phyloP scores from a whole-genome alignment of 2,888 invertebrate genomes.

The Habrosyne pyritoides region DNA sequence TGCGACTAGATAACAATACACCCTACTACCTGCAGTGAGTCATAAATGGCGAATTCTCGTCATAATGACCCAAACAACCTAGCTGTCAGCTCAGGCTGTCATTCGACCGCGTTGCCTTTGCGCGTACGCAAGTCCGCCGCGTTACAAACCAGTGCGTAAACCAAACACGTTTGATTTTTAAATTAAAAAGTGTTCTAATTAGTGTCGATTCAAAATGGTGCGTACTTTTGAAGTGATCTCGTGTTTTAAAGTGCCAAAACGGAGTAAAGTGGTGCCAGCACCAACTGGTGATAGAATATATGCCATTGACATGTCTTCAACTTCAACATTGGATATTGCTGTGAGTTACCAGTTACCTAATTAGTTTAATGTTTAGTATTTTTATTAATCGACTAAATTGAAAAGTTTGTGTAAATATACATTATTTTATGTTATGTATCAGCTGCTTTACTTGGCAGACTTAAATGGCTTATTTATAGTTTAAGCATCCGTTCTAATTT shows the following conservation, averaged over 20 bases:
- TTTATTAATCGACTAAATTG: not conserved
- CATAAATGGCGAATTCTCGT: constrained; percentile 45
- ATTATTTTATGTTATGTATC: not conserved
- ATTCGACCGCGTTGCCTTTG: constrained; percentile 59
- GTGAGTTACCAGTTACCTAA: constrained; percentile 55
- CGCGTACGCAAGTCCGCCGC: constrained; percentile 61
- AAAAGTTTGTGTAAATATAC: not conserved
- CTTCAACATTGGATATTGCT: constrained; percentile 69
- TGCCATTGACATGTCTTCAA: constrained; percentile 70
- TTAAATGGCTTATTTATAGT: not conserved
- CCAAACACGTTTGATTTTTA: constrained; percentile 14
- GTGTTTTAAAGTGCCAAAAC: constrained; percentile 66
- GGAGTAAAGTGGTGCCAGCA: constrained; percentile 68
- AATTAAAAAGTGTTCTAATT: constrained; percentile 12
- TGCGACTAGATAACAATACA: constrained; percentile 23
- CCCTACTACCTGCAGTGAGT: constrained; percentile 44
- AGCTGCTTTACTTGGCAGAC: not conserved
- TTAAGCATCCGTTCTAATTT: not conserved
- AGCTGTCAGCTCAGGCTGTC: constrained; percentile 43
- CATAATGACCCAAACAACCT: constrained; percentile 57
- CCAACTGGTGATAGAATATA: constrained; percentile 61
- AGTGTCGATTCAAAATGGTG: constrained; percentile 55
- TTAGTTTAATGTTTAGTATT: not conserved
- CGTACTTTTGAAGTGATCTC: constrained; percentile 63
- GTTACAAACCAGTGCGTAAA: constrained; percentile 13